Evolutionary conservation across 2,113 vertebrate species (phyloP), one percentile per base, ranked within the genome.

Genomic region (Aldabrachelys gigantea): DNA sequence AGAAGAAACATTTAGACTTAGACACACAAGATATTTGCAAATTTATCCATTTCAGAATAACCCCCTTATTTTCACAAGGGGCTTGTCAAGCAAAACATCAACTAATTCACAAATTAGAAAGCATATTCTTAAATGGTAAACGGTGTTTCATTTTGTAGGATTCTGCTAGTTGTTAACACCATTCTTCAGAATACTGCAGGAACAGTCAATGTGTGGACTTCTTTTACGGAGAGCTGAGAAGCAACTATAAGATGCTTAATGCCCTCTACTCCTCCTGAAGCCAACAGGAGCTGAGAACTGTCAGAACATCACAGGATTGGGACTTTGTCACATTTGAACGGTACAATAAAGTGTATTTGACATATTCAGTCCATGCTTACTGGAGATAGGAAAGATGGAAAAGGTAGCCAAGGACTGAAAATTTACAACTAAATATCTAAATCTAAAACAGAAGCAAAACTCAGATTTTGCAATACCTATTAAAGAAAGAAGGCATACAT

Each of bases 401-500:
- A 92, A 92, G 49, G 38, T 50, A 92, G 7, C 69, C 89, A 94
- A 92, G 93, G 49, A 91, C 69, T 3, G 57, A 85, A 79, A 85
- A 65, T 85, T 88, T 91, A 49, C 89, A 90, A 82, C 35, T n/a
- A 79, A 88, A 82, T 54, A 27, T 56, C 94, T 92, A 94, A 94
- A 93, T 93, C 96, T 97, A 95, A 98, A 95, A 93, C 94, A 91
- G 94, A 90, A 91, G 97, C 91, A 94, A 95, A 92, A 92, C 90
- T 93, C 0, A 85, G 85, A 95, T 95, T 97, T 96, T 95, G 96
- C 90, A 92, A 38, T 95, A 91, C 92, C 91, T 92, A 82, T 88
- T 95, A 96, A 98, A 95, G 95, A 96, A 96, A 96, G 93, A 84
- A 93, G 96, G 87, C 96, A 95, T 94, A 94, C 85, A 87, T 95